Percentiles rank a stretch among this genome's conserved stretches.
phyloP scores from a whole-genome alignment of 2,888 invertebrate genomes.

The Meganola albula region DNA sequence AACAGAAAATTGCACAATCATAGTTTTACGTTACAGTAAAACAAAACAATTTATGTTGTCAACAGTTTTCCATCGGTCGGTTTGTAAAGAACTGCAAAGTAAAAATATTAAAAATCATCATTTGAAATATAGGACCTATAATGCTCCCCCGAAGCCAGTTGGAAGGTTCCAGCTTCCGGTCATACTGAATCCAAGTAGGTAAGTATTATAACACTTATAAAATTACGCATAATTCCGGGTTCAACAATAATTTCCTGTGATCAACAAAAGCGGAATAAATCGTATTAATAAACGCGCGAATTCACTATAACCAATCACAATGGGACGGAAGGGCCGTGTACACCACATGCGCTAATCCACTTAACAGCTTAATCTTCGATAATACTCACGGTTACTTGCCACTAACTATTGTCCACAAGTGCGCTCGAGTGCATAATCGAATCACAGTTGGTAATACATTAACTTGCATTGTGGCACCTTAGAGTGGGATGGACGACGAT shows the following conservation, averaged over 20 bases:
- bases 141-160: too few relatives aligned
- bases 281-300: conserved; percentile 18
- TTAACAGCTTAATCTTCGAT: conserved; percentile 53
- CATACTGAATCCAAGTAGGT: too few relatives aligned
- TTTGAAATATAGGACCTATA: too few relatives aligned
- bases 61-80: too few relatives aligned
- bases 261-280: conserved; percentile 10
- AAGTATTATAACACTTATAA: too few relatives aligned
- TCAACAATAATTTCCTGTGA: neutral
- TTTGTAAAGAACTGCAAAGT: too few relatives aligned
- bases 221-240: conserved; percentile 2
- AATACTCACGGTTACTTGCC: conserved; percentile 34
- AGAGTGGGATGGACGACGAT: too few relatives aligned
- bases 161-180: too few relatives aligned
- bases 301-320: conserved; percentile 21
- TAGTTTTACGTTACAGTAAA: too few relatives aligned
- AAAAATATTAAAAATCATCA: too few relatives aligned
- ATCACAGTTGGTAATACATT: conserved; percentile 41
- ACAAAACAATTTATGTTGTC: too few relatives aligned
- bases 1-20: too few relatives aligned
- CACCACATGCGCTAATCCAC: conserved; percentile 63
- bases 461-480: conserved; percentile 5
- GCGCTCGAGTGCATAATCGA: conserved; percentile 46
- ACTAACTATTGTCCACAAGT: conserved; percentile 33
- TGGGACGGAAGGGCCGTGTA: conserved; percentile 41